Percentiles rank a stretch among this genome's conserved stretches.
phyloP scores from a whole-genome alignment of 2,113 vertebrate species.

The Coryphaenoides rupestris region DNA sequence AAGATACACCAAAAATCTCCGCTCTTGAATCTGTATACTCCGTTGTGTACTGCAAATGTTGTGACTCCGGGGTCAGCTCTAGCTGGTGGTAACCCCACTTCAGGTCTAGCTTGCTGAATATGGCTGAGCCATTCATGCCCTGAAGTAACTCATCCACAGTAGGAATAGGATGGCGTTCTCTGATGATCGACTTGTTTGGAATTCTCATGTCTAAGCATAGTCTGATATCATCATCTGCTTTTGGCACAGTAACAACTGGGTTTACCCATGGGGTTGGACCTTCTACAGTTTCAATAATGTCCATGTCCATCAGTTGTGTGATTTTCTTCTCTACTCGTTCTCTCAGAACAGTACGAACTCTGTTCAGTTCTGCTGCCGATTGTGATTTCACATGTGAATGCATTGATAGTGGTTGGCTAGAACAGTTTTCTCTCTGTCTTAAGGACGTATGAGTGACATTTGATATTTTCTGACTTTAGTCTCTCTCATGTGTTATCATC shows the following conservation, averaged over 20 bases:
- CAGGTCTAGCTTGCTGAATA: slow-evolving; percentile 38
- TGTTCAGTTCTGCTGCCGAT: not conserved
- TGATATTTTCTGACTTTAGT: too few relatives aligned
- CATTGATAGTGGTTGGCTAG: slow-evolving; percentile 9
- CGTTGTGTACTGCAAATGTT: slow-evolving; percentile 31
- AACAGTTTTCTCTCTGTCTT: too few relatives aligned
- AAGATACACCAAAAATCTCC: slow-evolving; percentile 33
- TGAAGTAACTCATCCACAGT: slow-evolving; percentile 32
- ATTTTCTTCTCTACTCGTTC: slow-evolving; percentile 16
- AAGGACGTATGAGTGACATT: too few relatives aligned
- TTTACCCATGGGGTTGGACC: slow-evolving; percentile 31
- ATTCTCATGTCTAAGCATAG: slow-evolving; percentile 31
- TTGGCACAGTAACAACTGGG: slow-evolving; percentile 30
- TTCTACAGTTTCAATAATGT: slow-evolving; percentile 9
- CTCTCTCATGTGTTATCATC: too few relatives aligned
- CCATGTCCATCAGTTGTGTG: slow-evolving; percentile 18
- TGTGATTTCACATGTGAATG: slow-evolving; percentile 23
- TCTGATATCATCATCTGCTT: slow-evolving; percentile 14
- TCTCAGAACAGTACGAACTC: slow-evolving; percentile 12
- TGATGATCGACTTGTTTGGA: slow-evolving; percentile 24
- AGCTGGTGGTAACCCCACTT: slow-evolving; percentile 42
- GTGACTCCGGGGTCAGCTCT: slow-evolving; percentile 32
- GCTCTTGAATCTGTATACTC: slow-evolving; percentile 33
- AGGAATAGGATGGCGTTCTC: slow-evolving; percentile 25
- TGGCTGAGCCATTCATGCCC: slow-evolving; percentile 16